Percentiles rank a stretch among this genome's conserved stretches.
phyloP scores from a whole-genome alignment of 2,113 vertebrate species.

The Petromus typicus region DNA sequence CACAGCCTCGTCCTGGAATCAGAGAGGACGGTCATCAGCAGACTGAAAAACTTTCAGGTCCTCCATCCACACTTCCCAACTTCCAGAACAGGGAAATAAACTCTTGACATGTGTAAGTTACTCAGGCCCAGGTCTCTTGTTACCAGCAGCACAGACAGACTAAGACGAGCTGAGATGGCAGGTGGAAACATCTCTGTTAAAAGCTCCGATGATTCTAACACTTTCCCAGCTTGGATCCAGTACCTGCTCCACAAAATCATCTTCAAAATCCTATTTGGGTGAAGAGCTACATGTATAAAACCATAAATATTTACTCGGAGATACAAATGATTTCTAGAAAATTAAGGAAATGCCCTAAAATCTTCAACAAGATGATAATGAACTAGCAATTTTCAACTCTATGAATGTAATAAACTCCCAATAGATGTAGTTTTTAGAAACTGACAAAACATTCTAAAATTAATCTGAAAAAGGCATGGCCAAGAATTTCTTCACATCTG shows the following conservation, averaged over 20 bases:
- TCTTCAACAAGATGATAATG: background rate
- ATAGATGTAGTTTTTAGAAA: background rate
- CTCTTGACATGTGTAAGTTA: background rate
- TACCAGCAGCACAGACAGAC: background rate
- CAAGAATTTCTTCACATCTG: background rate
- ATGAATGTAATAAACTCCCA: background rate
- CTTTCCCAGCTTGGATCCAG: background rate
- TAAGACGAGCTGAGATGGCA: background rate
- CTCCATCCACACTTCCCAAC: background rate
- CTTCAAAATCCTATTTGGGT: background rate
- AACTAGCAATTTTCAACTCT: background rate
- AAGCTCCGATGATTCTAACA: background rate
- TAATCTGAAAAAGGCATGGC: background rate
- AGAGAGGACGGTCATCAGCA: background rate
- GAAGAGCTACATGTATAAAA: background rate
- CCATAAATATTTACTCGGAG: background rate
- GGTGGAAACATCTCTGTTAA: background rate
- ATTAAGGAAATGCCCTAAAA: background rate
- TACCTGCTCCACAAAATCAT: background rate
- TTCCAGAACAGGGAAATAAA: background rate
- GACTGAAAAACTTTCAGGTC: too few relatives aligned
- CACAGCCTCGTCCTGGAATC: accelerated
- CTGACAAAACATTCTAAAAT: background rate
- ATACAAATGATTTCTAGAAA: background rate
- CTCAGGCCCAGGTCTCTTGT: background rate